A percentile compares a stretch with the other conserved stretches of the same genome.
Evolutionary conservation across 1,140 invertebrate genomes (phyloP).

Genomic region (Melipona quadrifasciata): DNA sequence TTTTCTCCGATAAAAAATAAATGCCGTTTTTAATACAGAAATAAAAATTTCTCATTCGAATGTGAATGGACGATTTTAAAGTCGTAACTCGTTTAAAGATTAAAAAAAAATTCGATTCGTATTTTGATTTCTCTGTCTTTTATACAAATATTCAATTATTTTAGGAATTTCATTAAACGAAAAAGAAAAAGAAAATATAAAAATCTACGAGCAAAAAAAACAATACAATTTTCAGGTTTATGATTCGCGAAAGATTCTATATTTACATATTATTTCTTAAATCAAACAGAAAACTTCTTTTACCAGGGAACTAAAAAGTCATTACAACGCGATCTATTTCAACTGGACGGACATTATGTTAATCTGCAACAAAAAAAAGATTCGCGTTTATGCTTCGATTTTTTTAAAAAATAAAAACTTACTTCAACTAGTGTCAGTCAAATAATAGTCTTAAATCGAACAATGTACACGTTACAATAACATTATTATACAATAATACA

Average conservation of each 20-base stretch:
- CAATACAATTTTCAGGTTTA: constrained; percentile 14
- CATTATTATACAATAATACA: constrained; percentile 39
- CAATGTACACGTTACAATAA: constrained; percentile 45
- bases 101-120: background rate
- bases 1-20: background rate
- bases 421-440: constrained; percentile 44
- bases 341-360: constrained; percentile 45
- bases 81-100: background rate
- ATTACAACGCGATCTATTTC: constrained; percentile 34
- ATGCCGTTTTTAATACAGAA: constrained; percentile 34
- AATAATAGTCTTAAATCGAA: constrained; percentile 46
- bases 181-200: background rate
- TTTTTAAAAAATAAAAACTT: constrained; percentile 44
- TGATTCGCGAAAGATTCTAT: constrained; percentile 29
- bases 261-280: constrained; percentile 38
- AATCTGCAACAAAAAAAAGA: constrained; percentile 24
- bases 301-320: constrained; percentile 22
- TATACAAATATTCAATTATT: background rate
- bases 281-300: constrained; percentile 27
- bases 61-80: background rate
- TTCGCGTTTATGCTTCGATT: constrained; percentile 13
- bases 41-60: constrained; percentile 6
- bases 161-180: background rate
- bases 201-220: constrained; percentile 20
- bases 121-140: background rate